Evolutionary conservation across 2,888 invertebrate species (phyloP), one percentile per base, ranked within the genome.

Genomic region (Strigamia crassipes): DNA sequence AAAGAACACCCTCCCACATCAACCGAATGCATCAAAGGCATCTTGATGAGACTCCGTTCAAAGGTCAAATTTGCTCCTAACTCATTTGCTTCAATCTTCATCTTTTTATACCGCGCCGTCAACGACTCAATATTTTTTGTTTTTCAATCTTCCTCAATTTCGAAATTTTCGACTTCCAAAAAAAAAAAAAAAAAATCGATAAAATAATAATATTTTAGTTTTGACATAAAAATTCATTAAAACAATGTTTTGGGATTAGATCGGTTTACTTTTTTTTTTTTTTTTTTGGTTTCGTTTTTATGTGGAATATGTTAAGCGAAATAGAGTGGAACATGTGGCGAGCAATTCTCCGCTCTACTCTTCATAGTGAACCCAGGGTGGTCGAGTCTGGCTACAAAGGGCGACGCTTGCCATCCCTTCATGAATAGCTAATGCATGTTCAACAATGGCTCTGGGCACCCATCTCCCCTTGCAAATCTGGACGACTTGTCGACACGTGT

Each of bases 391-490:
- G 27, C 23, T 31, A 18, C 77, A 77, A 77, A 27, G 23, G 77
- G 27, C 77, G 77, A 27, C 77, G 77, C 77, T 21, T 23, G 23
- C 77, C 18, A 15, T 77, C 77, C 31, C 23, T 31, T 77, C 31
- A 77, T 77, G 77, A 77, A 77, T 77, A 31, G 21, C 77, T 77
- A 77, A 77, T 77, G 77, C 77, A 13, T 15, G 21, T 23, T 23
- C 77, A 77, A 77, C 77, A 77, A 23, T 27, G 23, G 31, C 15
- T 21, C 21, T 13, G 15, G 23, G 23, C 51, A 51, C 51, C 51
- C 51, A 51, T 51, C 18, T 18, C 18, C 51, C 51, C 51, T 18
- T 18, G 15, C 51, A 51, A 15, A 18, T 18, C 18, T 18, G 51
- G n/a, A 15, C 51, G 51, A 51, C 51, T 18, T 51, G 51, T 51